Evolutionary conservation across 1,140 invertebrate species (phyloP).

Genomic region (Parasteatoda tepidariorum): DNA sequence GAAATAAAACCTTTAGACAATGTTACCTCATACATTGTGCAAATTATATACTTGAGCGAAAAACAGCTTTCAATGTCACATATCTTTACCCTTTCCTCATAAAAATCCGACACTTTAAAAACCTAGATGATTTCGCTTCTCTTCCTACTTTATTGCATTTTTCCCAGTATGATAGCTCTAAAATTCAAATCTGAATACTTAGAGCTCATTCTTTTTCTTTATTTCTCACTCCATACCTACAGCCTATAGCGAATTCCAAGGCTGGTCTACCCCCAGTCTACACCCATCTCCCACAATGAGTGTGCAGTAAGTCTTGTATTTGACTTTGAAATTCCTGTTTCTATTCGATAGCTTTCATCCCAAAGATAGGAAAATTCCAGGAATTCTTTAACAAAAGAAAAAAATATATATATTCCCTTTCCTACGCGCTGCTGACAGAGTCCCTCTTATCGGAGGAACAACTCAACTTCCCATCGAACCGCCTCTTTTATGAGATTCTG

Average conservation of each 20-base stretch:
- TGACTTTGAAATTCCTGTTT: constrained; percentile 34
- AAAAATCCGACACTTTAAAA: not conserved
- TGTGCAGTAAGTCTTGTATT: not conserved
- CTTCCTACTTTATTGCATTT: not conserved
- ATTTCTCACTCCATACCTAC: not conserved
- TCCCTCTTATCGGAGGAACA: constrained; percentile 26
- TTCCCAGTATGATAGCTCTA: not conserved
- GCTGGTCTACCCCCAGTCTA: not conserved
- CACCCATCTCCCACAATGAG: not conserved
- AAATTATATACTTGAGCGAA: no score
- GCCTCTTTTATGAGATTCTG: constrained; percentile 17
- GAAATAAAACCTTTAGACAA: no score
- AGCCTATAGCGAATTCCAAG: not conserved
- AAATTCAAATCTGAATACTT: not conserved
- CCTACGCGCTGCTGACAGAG: not conserved
- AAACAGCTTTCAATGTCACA: no score
- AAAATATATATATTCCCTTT: not conserved
- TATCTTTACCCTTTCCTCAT: not conserved
- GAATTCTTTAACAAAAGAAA: not conserved
- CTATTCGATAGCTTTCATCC: constrained; percentile 10
- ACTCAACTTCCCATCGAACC: constrained; percentile 9
- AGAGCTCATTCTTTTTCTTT: not conserved
- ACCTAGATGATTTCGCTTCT: not conserved
- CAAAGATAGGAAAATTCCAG: constrained; percentile 2
- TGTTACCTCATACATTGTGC: no score